Evolutionary conservation across 2,888 invertebrate genomes (phyloP), one percentile per base, ranked within the genome.

Genomic region (Odontocerum albicorne): DNA sequence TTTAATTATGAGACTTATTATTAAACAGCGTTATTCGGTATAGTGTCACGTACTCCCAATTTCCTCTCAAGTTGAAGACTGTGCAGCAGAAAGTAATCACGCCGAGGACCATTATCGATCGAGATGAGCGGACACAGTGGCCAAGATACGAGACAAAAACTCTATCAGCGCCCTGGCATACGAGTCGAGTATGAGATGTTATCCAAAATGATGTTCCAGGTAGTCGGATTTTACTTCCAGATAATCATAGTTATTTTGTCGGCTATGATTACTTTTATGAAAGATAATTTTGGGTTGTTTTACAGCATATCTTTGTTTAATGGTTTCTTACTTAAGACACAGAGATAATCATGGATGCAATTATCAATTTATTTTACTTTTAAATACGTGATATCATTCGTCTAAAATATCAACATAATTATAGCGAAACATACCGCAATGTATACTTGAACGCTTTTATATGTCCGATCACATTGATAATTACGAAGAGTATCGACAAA

Each of bases 231-330:
- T 60, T 50, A 53, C 54, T 50, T 65, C 66, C 60, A 64, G 69
- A 70, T 74, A 74, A 75, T 73, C 72, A 74, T 73, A 73, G 73
- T 65, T 66, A 71, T 73, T 71, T 65, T 61, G 67, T 66, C 66
- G 63, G 63, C 62, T 49, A 13, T 49, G 70, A 70, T 72, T 67
- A 70, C 66, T 68, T 74, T 74, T 72, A 73, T 71, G 71, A 70
- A 68, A 68, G 64, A 67, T 63, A 73, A 73, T 73, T 71, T 71
- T 44, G 57, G 66, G 70, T 66, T 65, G 44, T 51, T 49, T 49
- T 39, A 39, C 46, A 35, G 33, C 35, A 17, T 21, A 35, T 35
- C 46, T 46, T 46, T 46, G 46, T 46, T 46, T 46, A 35, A 46
- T 46, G 46, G 46, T 35, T 35, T 33, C 33, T 45, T 35, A 12